Evolutionary conservation across 2,797 vertebrate species (phyloP), one percentile per base, ranked within the genome.

Genomic region (Bradypus variegatus): DNA sequence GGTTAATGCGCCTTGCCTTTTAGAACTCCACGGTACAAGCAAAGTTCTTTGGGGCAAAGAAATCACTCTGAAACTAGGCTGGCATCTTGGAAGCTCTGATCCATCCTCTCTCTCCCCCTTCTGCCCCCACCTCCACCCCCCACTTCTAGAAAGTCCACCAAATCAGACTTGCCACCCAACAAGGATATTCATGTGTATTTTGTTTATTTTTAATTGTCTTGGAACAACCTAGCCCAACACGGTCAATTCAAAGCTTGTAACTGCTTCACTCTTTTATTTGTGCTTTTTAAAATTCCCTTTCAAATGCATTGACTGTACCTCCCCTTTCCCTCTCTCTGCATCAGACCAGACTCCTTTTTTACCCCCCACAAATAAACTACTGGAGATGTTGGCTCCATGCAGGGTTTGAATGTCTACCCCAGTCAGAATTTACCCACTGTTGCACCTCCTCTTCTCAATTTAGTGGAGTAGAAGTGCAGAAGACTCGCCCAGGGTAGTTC

Each of bases 141-240:
- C 84, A 36, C 48, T 70, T 92, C 93, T 53, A 38, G 67, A 73
- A 77, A 50, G 41, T 19, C 36, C 73, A 36, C 65, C 67, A 38
- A 21, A 3, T 81, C 38, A 14, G 15, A 53, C 64, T 60, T 41
- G 36, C 38, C 69, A 31, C 33, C n/a, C 19, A 75, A 62, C 73
- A 75, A 60, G 41, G 4, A 29, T 48, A 80, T 60, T 64, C 84
- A 41, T 33, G 36, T 58, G 29, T 72, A 41, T 41, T 72, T 21
- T 72, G 53, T 41, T 55, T 2, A 45, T 45, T 48, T 69, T 88
- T 7, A 33, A 18, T 50, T 50, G 36, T 41, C 64, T 69, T 27
- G 27, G 36, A 85, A 64, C 36, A 77, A 9, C 2, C 11, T 58
- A 45, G 58, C 45, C 75, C 11, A 19, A 38, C 0, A 6, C 25